Percentiles rank a stretch among this genome's conserved stretches.
These are phyloP conservation scores for Platerodrilus igneus DNA, from an alignment of 2,888 invertebrate genomes.

Conservation along the genomic window DNA sequence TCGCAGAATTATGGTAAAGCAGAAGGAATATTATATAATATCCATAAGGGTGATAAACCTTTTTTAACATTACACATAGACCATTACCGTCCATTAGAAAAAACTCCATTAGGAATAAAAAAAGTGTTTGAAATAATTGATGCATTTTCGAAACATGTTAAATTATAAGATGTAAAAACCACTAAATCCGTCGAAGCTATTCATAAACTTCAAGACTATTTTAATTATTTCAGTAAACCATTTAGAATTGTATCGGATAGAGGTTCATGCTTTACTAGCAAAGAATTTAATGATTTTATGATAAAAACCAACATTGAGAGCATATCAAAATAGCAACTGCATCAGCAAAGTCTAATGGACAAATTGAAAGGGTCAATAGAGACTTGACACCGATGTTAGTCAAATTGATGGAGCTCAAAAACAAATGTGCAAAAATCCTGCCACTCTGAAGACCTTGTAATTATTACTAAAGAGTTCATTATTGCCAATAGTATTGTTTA, in stretches of 20 bases:
- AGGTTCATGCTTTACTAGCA: conserved; percentile 32
- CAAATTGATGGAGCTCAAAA: too few species aligned
- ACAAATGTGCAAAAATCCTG: too few species aligned
- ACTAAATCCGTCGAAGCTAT: conserved; percentile 1
- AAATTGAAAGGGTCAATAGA: conserved; percentile 29
- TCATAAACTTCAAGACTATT: not conserved
- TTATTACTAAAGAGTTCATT: too few species aligned
- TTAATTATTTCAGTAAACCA: conserved; percentile 24
- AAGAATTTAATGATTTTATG: conserved; percentile 29
- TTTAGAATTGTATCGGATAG: conserved; percentile 29
- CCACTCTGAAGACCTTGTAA: too few species aligned
- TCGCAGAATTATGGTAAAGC: not conserved
- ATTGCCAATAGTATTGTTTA: too few species aligned
- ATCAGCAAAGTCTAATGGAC: conserved; percentile 35
- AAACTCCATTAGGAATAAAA: not conserved
- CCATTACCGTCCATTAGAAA: conserved; percentile 5
- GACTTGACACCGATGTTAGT: too few species aligned
- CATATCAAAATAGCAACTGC: too few species aligned
- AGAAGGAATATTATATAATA: not conserved
- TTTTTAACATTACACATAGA: conserved; percentile 1
- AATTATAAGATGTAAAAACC: not conserved
- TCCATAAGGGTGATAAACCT: conserved; percentile 3
- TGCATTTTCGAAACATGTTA: conserved; percentile 1
- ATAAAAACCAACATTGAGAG: conserved; percentile 21
- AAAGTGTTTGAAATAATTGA: conserved; percentile 3